Conservation (phyloP, 2,797 vertebrate species). For the Manis pentadactyla region DNA sequence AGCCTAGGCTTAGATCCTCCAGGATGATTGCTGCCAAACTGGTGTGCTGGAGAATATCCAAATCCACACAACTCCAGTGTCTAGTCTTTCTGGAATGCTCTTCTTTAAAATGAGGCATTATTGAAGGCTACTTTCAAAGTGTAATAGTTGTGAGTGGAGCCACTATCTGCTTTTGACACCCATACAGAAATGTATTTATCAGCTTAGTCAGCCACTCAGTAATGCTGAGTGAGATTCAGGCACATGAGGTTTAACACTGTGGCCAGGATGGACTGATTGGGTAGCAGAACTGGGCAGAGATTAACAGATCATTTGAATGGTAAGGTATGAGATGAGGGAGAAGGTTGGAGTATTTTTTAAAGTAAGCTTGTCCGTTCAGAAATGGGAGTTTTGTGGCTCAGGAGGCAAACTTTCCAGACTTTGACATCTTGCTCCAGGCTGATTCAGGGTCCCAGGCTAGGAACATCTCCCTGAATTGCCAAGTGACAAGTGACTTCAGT, state of each 20-base stretch:
- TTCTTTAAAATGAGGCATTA: not conserved
- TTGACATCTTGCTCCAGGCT: not conserved
- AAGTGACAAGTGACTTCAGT: not conserved
- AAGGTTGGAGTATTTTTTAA: not conserved
- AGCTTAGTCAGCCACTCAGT: not conserved
- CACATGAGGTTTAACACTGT: not conserved
- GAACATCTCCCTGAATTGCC: not conserved
- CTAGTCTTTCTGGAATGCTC: slow-evolving; percentile 4
- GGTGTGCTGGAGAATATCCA: not conserved
- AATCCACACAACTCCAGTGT: not conserved
- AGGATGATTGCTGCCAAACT: not conserved
- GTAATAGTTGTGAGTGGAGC: not conserved
- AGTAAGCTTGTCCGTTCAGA: not conserved
- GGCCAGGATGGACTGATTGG: not conserved
- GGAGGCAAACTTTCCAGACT: not conserved
- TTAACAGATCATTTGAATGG: not conserved
- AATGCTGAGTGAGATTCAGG: not conserved
- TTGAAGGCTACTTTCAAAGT: not conserved
- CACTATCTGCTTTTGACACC: not conserved
- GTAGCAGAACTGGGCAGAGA: not conserved
- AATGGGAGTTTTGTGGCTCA: not conserved
- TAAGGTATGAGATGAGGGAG: not conserved
- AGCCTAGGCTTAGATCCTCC: not conserved
- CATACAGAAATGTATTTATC: not conserved
- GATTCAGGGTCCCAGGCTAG: not conserved